These are phyloP conservation scores for Umimayanthus kanabou DNA, from an alignment of 92 coral and sea anemone species.

Conservation along the genomic window DNA sequence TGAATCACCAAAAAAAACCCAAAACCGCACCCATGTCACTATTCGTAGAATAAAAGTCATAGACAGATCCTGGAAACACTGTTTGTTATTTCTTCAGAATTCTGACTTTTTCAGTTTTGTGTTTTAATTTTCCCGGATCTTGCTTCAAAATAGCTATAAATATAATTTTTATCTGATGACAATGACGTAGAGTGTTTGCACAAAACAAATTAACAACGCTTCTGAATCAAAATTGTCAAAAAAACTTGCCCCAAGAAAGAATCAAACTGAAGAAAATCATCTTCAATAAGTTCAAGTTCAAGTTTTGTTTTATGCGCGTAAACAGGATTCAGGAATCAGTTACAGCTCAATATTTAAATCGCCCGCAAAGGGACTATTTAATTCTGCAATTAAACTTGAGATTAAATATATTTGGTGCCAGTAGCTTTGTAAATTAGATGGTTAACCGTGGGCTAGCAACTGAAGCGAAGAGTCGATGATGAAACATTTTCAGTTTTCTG, in stretches of 20 bases:
- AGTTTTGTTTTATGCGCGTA: not conserved
- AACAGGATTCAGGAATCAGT: no score
- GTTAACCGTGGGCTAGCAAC: no score
- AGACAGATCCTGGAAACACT: not conserved
- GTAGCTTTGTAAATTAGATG: no score
- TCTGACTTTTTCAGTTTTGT: not conserved
- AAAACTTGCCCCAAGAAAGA: no score
- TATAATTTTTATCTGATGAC: not conserved
- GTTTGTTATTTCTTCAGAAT: not conserved
- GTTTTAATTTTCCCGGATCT: not conserved
- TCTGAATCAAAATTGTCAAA: no score
- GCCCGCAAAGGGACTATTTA: not conserved
- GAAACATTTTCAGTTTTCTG: not conserved
- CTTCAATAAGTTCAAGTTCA: no score
- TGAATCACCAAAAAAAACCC: not conserved
- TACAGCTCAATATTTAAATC: not conserved
- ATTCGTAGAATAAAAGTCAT: not conserved
- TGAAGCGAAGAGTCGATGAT: not conserved
- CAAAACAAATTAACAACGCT: no score
- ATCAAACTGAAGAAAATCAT: no score
- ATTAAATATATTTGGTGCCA: not conserved
- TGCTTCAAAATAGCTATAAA: not conserved
- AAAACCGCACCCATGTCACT: conserved; percentile 2
- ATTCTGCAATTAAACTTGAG: not conserved
- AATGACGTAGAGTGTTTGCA: no score